These are phyloP conservation scores for Noturus placidus DNA, from an alignment of 2,113 vertebrate genomes.

Conservation along the genomic window DNA sequence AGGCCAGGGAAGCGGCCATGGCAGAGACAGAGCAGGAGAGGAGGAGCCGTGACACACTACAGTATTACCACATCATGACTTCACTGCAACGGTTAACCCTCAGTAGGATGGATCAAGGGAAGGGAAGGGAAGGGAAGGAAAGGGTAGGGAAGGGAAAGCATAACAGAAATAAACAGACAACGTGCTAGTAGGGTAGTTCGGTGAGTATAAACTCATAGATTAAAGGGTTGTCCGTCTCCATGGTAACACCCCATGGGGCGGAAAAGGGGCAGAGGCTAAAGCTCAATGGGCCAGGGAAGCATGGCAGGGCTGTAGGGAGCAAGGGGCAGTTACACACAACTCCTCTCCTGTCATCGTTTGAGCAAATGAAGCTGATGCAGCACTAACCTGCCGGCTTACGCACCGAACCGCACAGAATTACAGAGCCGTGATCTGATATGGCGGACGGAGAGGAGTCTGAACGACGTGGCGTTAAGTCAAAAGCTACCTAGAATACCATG, in stretches of 20 bases:
- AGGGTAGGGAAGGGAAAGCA: constrained; percentile 56
- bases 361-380: not conserved
- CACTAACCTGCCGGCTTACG: constrained; percentile 11
- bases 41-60: constrained; percentile 55
- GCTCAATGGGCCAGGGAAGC: constrained; percentile 66
- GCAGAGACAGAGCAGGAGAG: constrained; percentile 58
- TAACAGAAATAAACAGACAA: constrained; percentile 39
- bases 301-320: constrained; percentile 73
- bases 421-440: not conserved
- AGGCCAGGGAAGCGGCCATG: constrained; percentile 24
- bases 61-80: constrained; percentile 65
- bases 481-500: not conserved
- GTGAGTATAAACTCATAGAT: constrained; percentile 16
- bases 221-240: constrained; percentile 91
- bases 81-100: constrained; percentile 75
- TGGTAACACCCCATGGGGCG: constrained; percentile 83
- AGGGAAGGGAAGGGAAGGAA: constrained; percentile 56
- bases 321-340: constrained; percentile 50
- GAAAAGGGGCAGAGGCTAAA: constrained; percentile 64
- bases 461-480: constrained; percentile 3
- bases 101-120: constrained; percentile 54
- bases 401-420: not conserved
- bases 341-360: constrained; percentile 22
- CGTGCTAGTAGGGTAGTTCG: constrained; percentile 10
- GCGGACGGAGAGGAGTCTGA: constrained; percentile 18